Percentiles rank a stretch among this genome's conserved stretches.
These are phyloP conservation scores for Xestia rhomboidea DNA, from an alignment of 2,888 invertebrate species.

Conservation along the genomic window DNA sequence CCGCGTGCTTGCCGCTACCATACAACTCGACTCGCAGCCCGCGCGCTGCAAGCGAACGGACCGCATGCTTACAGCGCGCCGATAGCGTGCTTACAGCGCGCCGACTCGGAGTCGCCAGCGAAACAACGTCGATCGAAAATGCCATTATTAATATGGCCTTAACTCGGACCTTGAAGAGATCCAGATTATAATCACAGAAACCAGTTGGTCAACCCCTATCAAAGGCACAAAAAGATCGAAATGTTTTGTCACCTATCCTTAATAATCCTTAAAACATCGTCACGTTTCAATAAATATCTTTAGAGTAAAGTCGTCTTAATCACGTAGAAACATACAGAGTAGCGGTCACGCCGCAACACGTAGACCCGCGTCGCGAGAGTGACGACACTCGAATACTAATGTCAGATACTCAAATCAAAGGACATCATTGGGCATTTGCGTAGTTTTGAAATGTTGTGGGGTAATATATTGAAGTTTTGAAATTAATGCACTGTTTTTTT, in stretches of 20 bases:
- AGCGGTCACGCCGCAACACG: conserved; percentile 41
- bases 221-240: background rate
- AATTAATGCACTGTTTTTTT: background rate
- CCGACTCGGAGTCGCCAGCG: too few species aligned
- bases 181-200: background rate
- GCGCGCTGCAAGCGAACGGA: too few species aligned
- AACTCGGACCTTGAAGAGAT: too few species aligned
- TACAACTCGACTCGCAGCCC: too few species aligned
- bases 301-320: conserved; percentile 18
- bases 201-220: background rate
- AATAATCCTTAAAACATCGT: conserved; percentile 2
- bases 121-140: too few species aligned
- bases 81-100: too few species aligned
- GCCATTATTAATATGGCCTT: too few species aligned
- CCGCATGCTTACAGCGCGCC: too few species aligned
- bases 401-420: conserved; percentile 36
- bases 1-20: too few species aligned
- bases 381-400: conserved; percentile 56
- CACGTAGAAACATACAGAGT: conserved; percentile 19
- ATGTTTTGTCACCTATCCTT: background rate
- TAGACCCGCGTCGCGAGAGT: conserved; percentile 48
- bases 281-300: conserved; percentile 32
- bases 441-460: background rate
- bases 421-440: conserved; percentile 24
- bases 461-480: background rate